Base-by-base conservation (phyloP, 1,140 invertebrate species). In the Drosophila sturtevanti region DNA sequence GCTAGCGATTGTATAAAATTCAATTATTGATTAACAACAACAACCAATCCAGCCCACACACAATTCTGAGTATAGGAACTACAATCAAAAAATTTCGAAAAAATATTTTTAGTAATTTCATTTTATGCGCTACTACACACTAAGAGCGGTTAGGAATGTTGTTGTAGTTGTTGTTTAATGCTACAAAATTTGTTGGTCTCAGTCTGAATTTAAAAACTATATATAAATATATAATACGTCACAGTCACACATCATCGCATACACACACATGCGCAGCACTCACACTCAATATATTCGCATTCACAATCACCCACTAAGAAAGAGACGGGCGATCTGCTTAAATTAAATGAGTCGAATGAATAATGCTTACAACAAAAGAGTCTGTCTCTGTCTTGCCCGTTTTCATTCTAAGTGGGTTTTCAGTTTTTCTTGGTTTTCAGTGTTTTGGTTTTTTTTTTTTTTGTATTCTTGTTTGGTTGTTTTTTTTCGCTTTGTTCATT, bases 281-380 rank as follows among this genome's bases (percentile, higher is more conserved):
- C 10, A 34, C 54, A 56, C 18, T 18, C 54, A 34, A 2, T 44
- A 48, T 1, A 44, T 44, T 44, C 60, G 34, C 61, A 34, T 58
- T 34, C 41, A 27, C 63, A 24, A 64, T 74, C 71, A 68, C 31
- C 59, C 27, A 48, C n/a, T 11, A 18, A 48, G 41, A 65, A 63
- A 56, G 24, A 56, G 27, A 56, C 27, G 52, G 65, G 68, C 55
- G 65, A 44, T 48, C 3, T 48, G 41, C 84, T 86, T 86, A 86
- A 75, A 56, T 67, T 64, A 85, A 85, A 85, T 72, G 41, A 21
- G 21, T 21, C 16, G 76, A 44, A 44, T 86, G 54, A 72, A 41
- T 37, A 67, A 35, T 69, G 65, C 75, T 87, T 87, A 89, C 76
- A 87, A 89, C 77, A 74, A 79, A 77, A 84, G 51, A 86, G 66